These are phyloP conservation scores for Crax fasciolata DNA, from an alignment of 2,797 vertebrate species.

Conservation along the genomic window DNA sequence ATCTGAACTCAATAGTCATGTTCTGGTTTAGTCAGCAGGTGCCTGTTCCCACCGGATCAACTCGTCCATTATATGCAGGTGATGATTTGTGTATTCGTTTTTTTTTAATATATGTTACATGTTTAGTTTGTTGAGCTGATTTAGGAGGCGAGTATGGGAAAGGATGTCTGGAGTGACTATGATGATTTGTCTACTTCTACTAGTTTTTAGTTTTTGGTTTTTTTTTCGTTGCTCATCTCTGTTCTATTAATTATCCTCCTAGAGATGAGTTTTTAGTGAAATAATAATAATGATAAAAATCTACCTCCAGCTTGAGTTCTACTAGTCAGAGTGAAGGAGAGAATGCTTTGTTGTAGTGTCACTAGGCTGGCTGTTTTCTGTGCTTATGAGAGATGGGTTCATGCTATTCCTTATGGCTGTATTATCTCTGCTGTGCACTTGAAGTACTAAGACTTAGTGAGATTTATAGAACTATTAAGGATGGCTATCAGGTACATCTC, in stretches of 20 bases:
- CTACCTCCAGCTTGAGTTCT: neutral
- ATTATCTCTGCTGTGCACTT: slow-evolving; percentile 5
- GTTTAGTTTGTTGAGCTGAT: neutral
- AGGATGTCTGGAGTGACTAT: neutral
- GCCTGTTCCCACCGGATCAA: neutral
- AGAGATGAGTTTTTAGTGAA: neutral
- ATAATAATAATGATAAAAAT: neutral
- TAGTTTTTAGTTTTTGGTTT: neutral
- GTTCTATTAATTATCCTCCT: neutral
- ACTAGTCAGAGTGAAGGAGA: neutral
- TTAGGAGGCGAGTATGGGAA: neutral
- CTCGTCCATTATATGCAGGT: slow-evolving; percentile 15
- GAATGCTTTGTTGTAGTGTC: neutral
- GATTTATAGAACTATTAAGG: slow-evolving; percentile 61
- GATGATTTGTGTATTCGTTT: neutral
- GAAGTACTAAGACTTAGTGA: slow-evolving; percentile 3
- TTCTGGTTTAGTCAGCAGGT: neutral
- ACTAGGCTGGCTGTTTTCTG: neutral
- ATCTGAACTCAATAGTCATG: neutral
- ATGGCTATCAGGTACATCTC: slow-evolving; percentile 30
- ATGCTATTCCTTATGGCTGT: neutral
- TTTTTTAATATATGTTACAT: neutral
- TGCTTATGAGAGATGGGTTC: neutral
- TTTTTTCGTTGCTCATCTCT: neutral
- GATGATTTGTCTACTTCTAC: neutral